Percentiles rank a stretch among this genome's conserved stretches.
phyloP scores from a whole-genome alignment of 1,140 invertebrate species.

The Mycetomoellerius zeteki region DNA sequence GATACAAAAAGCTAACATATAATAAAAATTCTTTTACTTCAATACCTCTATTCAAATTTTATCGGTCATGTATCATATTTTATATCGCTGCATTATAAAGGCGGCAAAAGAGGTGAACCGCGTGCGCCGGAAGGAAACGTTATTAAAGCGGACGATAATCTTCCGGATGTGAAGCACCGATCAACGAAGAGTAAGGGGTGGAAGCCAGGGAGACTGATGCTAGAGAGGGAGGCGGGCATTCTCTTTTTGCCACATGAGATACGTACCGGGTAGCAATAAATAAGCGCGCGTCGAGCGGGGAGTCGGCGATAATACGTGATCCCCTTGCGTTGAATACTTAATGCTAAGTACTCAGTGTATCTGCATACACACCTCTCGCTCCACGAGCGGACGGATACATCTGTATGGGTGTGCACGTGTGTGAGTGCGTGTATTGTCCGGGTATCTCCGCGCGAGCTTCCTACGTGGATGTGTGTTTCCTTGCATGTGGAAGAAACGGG shows the following conservation, averaged over 20 bases:
- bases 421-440: slow-evolving; percentile 57
- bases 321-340: slow-evolving; percentile 87
- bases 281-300: slow-evolving; percentile 81
- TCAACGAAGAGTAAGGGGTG: slow-evolving; percentile 44
- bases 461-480: slow-evolving; percentile 49
- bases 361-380: slow-evolving; percentile 76
- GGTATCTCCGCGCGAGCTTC: slow-evolving; percentile 57
- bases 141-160: slow-evolving; percentile 68
- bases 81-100: slow-evolving; percentile 38
- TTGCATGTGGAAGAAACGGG: slow-evolving; percentile 76
- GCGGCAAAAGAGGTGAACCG: slow-evolving; percentile 50
- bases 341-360: slow-evolving; percentile 86
- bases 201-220: slow-evolving; percentile 54
- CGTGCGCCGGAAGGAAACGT: slow-evolving; percentile 60
- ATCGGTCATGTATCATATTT: slow-evolving; percentile 20
- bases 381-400: slow-evolving; percentile 36
- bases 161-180: slow-evolving; percentile 66
- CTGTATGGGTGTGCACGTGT: slow-evolving; percentile 45
- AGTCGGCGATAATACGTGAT: slow-evolving; percentile 86
- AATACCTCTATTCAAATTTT: slow-evolving; percentile 30
- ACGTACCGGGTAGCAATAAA: slow-evolving; percentile 82
- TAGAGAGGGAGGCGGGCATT: slow-evolving; percentile 42
- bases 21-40: slow-evolving; percentile 2
- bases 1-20: not conserved
- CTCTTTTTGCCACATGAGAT: slow-evolving; percentile 75